These are phyloP conservation scores for Serripes groenlandicus DNA, from an alignment of 2,888 invertebrate genomes.

Conservation along the genomic window DNA sequence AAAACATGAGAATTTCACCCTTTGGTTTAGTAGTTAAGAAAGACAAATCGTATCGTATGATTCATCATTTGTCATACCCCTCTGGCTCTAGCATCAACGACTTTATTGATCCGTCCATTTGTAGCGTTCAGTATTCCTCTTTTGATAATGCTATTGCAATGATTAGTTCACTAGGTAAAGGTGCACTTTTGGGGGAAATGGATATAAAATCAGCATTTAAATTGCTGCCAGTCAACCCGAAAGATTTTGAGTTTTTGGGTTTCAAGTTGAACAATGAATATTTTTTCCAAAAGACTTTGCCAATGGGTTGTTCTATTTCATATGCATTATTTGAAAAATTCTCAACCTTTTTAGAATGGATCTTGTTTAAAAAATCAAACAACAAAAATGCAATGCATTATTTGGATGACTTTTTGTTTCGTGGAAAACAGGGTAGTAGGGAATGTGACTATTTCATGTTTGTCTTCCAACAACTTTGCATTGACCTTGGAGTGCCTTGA, in stretches of 20 bases:
- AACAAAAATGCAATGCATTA: not conserved
- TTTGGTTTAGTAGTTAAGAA: not conserved
- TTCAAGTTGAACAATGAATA: not conserved
- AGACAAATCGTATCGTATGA: not conserved
- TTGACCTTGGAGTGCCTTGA: not conserved
- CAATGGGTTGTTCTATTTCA: not conserved
- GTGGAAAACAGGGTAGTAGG: not conserved
- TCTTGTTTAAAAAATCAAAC: not conserved
- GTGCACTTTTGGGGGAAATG: not conserved
- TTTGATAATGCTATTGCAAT: not conserved
- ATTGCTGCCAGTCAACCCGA: not conserved
- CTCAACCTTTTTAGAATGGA: not conserved
- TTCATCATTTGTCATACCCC: not conserved
- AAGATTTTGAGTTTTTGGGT: conserved; percentile 8
- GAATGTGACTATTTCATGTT: no score
- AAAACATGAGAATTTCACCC: no score
- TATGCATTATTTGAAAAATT: not conserved
- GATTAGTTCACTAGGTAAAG: not conserved
- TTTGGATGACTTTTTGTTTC: not conserved
- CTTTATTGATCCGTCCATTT: not conserved
- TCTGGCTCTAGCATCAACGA: not conserved
- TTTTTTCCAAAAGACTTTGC: not conserved
- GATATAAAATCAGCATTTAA: conserved; percentile 8
- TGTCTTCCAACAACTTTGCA: not conserved
- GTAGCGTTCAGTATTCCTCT: not conserved